These are phyloP conservation scores for Eospalax fontanierii DNA, from an alignment of 2,797 vertebrate genomes.

Conservation along the genomic window DNA sequence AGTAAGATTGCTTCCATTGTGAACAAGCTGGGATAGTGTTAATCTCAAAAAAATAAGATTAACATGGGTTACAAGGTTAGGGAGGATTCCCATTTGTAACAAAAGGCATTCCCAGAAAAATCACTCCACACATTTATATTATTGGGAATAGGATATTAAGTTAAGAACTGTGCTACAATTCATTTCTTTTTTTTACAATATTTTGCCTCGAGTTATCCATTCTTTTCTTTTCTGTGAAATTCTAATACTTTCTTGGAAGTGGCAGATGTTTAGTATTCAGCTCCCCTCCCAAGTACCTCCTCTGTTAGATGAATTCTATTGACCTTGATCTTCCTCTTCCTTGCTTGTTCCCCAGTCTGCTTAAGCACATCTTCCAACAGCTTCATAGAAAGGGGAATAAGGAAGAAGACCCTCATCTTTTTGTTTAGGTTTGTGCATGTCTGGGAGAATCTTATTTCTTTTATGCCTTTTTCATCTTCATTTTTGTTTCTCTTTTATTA, in stretches of 20 bases:
- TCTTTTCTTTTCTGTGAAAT: slow-evolving; percentile 6
- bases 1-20: too few relatives aligned
- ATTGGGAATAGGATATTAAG: background rate
- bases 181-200: background rate
- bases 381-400: background rate
- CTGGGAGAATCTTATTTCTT: background rate
- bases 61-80: too few relatives aligned
- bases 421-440: background rate
- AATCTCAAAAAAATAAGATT: too few relatives aligned
- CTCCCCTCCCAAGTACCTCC: background rate
- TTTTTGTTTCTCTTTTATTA: slow-evolving; percentile 14
- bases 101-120: too few relatives aligned
- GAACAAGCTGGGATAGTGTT: too few relatives aligned
- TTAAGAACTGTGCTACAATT: background rate
- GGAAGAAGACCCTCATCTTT: background rate
- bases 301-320: background rate
- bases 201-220: slow-evolving; percentile 42
- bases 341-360: background rate
- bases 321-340: background rate
- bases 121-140: background rate
- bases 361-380: background rate
- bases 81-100: too few relatives aligned
- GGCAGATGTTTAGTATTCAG: background rate
- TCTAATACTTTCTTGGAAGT: background rate
- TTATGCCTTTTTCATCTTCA: slow-evolving; percentile 30